Percentiles rank a stretch among this genome's conserved stretches.
These are phyloP conservation scores for Lerista edwardsae DNA, from an alignment of 2,797 vertebrate genomes.

Conservation along the genomic window DNA sequence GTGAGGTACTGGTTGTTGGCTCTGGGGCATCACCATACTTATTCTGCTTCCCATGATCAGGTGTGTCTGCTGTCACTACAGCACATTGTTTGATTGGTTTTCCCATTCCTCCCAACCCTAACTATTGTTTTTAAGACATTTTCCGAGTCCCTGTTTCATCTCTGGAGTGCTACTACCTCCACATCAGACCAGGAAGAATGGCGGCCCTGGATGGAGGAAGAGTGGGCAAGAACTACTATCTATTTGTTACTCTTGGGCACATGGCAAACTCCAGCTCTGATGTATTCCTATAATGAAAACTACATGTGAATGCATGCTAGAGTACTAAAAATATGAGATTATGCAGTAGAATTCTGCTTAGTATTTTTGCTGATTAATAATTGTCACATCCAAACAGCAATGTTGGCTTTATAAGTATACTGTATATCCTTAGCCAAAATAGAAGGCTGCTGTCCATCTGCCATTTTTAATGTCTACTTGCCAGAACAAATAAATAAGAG, in stretches of 20 bases:
- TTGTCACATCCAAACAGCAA: neutral
- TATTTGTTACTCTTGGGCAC: neutral
- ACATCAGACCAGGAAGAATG: neutral
- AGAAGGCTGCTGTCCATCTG: neutral
- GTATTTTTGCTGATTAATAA: slow-evolving; percentile 21
- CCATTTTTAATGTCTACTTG: slow-evolving; percentile 29
- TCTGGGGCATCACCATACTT: too few relatives aligned
- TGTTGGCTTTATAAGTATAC: neutral
- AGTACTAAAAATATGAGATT: neutral
- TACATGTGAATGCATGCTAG: neutral
- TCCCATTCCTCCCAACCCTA: too few relatives aligned
- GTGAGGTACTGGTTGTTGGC: too few relatives aligned
- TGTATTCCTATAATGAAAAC: neutral
- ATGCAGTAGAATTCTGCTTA: neutral
- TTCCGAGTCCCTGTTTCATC: neutral
- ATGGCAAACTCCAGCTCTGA: neutral
- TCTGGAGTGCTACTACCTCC: neutral
- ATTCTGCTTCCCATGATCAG: neutral
- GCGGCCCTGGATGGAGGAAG: neutral
- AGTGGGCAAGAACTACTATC: neutral
- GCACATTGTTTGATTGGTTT: neutral
- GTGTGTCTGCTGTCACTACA: neutral
- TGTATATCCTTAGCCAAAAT: neutral
- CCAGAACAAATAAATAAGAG: slow-evolving; percentile 19
- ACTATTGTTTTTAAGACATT: neutral